Conservation (phyloP, 2,113 vertebrate genomes). For the Sisor rabdophorus region DNA sequence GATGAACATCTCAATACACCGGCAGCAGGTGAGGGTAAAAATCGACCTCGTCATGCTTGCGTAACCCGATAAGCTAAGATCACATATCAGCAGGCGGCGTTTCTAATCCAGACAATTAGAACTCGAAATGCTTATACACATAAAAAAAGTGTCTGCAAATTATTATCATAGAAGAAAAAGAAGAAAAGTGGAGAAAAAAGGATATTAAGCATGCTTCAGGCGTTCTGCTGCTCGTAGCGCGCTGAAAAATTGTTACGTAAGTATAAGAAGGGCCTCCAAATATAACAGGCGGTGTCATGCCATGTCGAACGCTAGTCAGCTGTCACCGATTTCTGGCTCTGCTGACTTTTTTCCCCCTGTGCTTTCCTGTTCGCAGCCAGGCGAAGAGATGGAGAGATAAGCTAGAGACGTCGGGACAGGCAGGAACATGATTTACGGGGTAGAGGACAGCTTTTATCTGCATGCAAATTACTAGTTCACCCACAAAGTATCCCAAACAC, state of each 20-base stretch:
- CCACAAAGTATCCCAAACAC: conserved; percentile 4
- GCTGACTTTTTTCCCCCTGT: not conserved
- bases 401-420: conserved; percentile 16
- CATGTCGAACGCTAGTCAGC: conserved; percentile 16
- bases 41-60: not conserved
- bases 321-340: not conserved
- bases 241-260: conserved; percentile 35
- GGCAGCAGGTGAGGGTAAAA: not conserved
- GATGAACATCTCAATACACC: not conserved
- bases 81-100: not conserved
- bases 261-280: conserved; percentile 23
- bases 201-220: conserved; percentile 6
- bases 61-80: not conserved
- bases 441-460: conserved; percentile 23
- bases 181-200: not conserved
- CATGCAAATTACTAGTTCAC: conserved; percentile 32
- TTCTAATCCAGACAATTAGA: conserved; percentile 33
- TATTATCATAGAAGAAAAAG: conserved; percentile 9
- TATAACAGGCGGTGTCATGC: conserved; percentile 29
- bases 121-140: conserved; percentile 14
- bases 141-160: conserved; percentile 23
- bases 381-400: not conserved
- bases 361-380: not conserved
- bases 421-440: conserved; percentile 31
- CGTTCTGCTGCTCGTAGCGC: conserved; percentile 12